Percentiles rank a stretch among this genome's conserved stretches.
These are phyloP conservation scores for Pseudomugil gertrudae DNA, from an alignment of 2,797 vertebrate species.

Conservation along the genomic window DNA sequence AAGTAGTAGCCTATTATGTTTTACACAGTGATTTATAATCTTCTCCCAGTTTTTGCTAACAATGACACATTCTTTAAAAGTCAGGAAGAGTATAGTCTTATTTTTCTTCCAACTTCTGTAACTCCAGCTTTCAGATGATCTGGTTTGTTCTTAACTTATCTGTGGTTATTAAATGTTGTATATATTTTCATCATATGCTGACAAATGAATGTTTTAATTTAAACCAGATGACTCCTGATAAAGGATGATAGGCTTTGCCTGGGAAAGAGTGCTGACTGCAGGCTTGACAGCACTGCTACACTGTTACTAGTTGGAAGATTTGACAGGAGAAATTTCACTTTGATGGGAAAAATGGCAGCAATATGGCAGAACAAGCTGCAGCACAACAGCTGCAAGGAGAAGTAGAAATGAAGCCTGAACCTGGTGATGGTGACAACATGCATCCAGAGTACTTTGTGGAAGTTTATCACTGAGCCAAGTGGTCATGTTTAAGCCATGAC, in stretches of 20 bases:
- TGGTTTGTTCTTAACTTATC: neutral
- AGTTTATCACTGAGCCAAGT: constrained; percentile 19
- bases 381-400: constrained; percentile 8
- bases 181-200: constrained; percentile 14
- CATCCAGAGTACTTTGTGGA: constrained; percentile 4
- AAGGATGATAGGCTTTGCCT: constrained; percentile 8
- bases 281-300: neutral
- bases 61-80: too few relatives aligned
- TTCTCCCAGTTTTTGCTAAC: too few relatives aligned
- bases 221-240: constrained; percentile 22
- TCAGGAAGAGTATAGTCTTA: too few relatives aligned
- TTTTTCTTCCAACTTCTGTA: neutral
- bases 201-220: constrained; percentile 6
- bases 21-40: too few relatives aligned
- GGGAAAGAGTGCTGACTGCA: constrained; percentile 11
- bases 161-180: constrained; percentile 4
- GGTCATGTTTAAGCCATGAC: constrained; percentile 27
- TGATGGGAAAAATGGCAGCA: constrained; percentile 9
- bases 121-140: neutral
- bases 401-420: constrained; percentile 8
- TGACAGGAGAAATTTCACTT: constrained; percentile 20
- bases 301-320: constrained; percentile 18
- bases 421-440: constrained; percentile 24
- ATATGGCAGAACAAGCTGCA: constrained; percentile 18
- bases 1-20: too few relatives aligned